These are phyloP conservation scores for Pseudomyrmex concolor DNA, from an alignment of 1,140 invertebrate species.

Conservation along the genomic window DNA sequence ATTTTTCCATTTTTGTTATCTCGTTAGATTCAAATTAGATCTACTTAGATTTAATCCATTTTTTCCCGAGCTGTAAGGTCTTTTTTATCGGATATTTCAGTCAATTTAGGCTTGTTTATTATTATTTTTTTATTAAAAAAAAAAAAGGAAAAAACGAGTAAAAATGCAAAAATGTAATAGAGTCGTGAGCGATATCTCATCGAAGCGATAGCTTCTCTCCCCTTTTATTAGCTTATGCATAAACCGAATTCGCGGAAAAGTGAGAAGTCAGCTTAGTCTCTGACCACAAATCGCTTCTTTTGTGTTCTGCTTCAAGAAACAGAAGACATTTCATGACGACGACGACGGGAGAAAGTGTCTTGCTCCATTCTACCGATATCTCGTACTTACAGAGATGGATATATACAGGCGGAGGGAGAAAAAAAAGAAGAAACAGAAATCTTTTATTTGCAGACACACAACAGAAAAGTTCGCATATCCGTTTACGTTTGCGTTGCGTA, in stretches of 20 bases:
- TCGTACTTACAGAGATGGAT: constrained; percentile 4
- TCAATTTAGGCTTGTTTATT: no score
- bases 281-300: constrained; percentile 64
- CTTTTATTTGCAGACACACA: neutral
- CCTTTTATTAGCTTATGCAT: constrained; percentile 19
- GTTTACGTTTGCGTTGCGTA: neutral
- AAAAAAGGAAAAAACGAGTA: no score
- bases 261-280: constrained; percentile 21
- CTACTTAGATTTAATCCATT: no score
- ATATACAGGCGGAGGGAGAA: no score
- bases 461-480: neutral
- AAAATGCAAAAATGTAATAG: no score
- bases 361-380: constrained; percentile 3
- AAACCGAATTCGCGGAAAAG: constrained; percentile 26
- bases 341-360: constrained; percentile 58
- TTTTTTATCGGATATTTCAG: no score
- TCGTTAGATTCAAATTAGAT: no score
- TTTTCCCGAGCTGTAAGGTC: no score
- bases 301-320: neutral
- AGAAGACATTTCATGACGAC: constrained; percentile 43
- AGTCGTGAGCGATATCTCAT: neutral
- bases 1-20: no score
- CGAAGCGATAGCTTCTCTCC: neutral
- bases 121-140: no score
- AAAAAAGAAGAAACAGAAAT: constrained; percentile 2